These are phyloP conservation scores for Euzetes globulus DNA, from an alignment of 2,888 invertebrate genomes.

Conservation along the genomic window DNA sequence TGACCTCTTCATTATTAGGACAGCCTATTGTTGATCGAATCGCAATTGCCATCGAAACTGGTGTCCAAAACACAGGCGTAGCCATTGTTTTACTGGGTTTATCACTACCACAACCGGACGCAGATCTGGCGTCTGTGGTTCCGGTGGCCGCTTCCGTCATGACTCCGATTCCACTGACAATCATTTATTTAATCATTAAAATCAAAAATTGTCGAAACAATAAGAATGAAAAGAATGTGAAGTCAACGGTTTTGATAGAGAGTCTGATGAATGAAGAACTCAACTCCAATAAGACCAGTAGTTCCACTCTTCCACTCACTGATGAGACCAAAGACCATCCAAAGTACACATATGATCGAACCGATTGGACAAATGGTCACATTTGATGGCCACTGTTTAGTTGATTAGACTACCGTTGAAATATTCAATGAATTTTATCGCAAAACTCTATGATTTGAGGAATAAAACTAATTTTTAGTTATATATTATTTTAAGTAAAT, in stretches of 20 bases:
- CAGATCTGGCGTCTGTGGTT: constrained; percentile 54
- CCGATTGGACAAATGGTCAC: constrained; percentile 6
- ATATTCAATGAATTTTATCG: background rate
- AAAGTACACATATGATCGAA: constrained; percentile 4
- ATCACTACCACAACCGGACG: constrained; percentile 69
- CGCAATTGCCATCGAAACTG: constrained; percentile 83
- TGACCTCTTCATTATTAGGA: constrained; percentile 55
- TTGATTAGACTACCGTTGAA: background rate
- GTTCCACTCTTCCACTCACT: constrained; percentile 8
- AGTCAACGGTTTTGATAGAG: background rate
- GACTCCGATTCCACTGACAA: constrained; percentile 74
- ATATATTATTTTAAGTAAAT: too few relatives aligned
- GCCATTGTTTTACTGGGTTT: constrained; percentile 77
- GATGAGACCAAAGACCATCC: background rate
- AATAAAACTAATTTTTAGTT: too few relatives aligned
- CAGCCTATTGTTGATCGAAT: constrained; percentile 62
- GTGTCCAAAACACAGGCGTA: constrained; percentile 64
- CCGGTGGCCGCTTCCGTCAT: constrained; percentile 86
- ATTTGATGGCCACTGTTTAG: background rate
- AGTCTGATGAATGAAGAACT: background rate
- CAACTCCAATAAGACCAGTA: constrained; percentile 7
- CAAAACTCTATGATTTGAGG: too few relatives aligned
- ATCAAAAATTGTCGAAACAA: constrained; percentile 26
- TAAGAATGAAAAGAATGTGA: background rate
- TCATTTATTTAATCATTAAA: constrained; percentile 37